A percentile compares a stretch with the other conserved stretches of the same genome.
Evolutionary conservation across 2,113 vertebrate species (phyloP).

Genomic region (Oncorhynchus tshawytscha): DNA sequence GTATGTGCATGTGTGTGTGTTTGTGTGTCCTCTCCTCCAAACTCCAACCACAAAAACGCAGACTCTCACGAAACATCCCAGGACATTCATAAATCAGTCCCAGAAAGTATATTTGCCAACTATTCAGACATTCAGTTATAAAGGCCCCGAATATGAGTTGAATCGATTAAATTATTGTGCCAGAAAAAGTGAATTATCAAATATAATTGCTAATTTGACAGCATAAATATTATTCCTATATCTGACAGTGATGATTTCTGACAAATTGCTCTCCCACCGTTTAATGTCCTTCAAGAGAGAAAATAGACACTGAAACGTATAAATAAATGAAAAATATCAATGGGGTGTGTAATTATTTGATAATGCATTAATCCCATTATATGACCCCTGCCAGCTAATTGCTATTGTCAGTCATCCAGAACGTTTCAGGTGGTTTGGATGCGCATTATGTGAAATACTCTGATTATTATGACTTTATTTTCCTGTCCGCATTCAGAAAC

Average conservation of each 20-base stretch:
- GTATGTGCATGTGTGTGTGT: neutral
- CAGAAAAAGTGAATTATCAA: conserved; percentile 22
- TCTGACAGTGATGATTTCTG: neutral
- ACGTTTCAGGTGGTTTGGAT: conserved; percentile 4
- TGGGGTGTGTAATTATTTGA: conserved; percentile 4
- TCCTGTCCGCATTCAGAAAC: neutral
- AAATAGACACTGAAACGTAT: neutral
- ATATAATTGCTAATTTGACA: conserved; percentile 7
- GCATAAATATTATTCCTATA: conserved; percentile 16
- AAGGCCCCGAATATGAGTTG: neutral
- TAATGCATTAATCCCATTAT: neutral
- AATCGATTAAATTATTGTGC: conserved; percentile 42
- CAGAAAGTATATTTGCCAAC: conserved; percentile 17
- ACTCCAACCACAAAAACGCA: conserved; percentile 44
- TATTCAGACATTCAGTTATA: conserved; percentile 22
- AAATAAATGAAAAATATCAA: neutral
- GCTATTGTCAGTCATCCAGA: conserved; percentile 15
- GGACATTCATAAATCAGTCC: conserved; percentile 47
- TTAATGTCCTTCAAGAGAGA: neutral
- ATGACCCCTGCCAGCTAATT: conserved; percentile 19
- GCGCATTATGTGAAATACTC: neutral
- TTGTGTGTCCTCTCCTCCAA: conserved; percentile 25
- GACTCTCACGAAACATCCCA: conserved; percentile 46
- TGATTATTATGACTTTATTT: neutral
- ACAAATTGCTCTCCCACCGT: neutral